Base-by-base conservation (phyloP, 37 sponge, comb jelly and placozoan genomes). In the Amphimedon queenslandica region DNA sequence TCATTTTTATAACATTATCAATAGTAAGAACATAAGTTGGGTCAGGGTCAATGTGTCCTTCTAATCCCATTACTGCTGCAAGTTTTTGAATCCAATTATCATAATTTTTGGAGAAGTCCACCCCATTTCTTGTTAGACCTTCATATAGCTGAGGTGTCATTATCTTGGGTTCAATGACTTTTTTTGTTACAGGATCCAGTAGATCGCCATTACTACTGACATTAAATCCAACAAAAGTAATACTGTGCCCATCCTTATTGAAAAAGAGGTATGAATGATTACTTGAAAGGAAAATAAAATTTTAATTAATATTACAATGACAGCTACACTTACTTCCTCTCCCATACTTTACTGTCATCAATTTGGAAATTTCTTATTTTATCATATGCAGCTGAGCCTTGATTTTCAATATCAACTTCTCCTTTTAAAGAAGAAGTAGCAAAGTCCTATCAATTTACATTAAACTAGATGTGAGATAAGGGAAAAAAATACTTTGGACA, bases 181-280 rank as follows among this genome's bases (percentile, higher is more conserved):
- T 4, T n/a, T n/a, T n/a, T 27, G 21, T 53, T 10, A 24, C 67
- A 23, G 87, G 87, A 37, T 80, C 71, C 20, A 70, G 40, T 55
- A 80, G 55, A 42, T 75, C 69, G 1, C 75, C 74, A 42, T 56
- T 37, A 0, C 16, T 34, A 21, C 16, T 82, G 3, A 58, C 63
- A 0, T 42, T 77, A 37, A 95, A 86, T 3, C 92, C 96, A 63
- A 95, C 66, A 71, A 95, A 95, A 4, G 96, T 85, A 51, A 92
- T 65, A 32, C 31, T 73, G 11, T 33, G 3, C n/a, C 74, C 55
- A 58, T 82, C 92, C 42, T 69, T 67, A 42, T 95, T 91, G 74
- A 95, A 95, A 71, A 95, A 95, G 32, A 95, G 70, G 69, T 95
- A 95, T 0, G 96, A 92, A 71, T 95, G 96, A 61, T 79, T 64